Evolutionary conservation across 2,888 invertebrate species (phyloP).

Genomic region (Spilarctia lutea): DNA sequence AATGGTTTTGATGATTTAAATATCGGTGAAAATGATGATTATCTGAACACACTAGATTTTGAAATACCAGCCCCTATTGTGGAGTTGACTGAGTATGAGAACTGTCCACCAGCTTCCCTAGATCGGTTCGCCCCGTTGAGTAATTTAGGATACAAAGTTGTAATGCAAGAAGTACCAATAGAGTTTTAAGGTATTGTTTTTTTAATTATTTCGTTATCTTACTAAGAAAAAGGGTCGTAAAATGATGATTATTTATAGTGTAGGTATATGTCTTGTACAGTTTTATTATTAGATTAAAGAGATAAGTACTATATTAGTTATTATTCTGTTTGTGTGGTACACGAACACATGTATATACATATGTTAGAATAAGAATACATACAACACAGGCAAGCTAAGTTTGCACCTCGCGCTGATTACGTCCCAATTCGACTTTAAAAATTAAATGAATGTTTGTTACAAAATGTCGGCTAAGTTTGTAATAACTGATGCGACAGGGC

Average conservation of each 20-base stretch:
- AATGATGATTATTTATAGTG: background rate
- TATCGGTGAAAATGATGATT: slow-evolving; percentile 63
- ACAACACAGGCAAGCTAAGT: no score
- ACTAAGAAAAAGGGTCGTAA: background rate
- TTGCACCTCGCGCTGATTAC: no score
- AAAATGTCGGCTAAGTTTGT: no score
- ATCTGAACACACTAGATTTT: slow-evolving; percentile 68
- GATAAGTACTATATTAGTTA: background rate
- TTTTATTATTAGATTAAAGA: background rate
- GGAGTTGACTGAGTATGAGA: slow-evolving; percentile 65
- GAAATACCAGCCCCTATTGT: slow-evolving; percentile 77
- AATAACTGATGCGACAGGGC: no score
- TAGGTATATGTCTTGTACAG: background rate
- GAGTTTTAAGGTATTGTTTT: slow-evolving; percentile 63
- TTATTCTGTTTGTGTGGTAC: no score
- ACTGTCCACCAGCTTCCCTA: slow-evolving; percentile 17
- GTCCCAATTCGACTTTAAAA: no score
- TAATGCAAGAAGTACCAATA: slow-evolving; percentile 78
- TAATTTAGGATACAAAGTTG: slow-evolving; percentile 66
- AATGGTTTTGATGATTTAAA: slow-evolving; percentile 64
- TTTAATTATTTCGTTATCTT: background rate
- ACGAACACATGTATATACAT: background rate
- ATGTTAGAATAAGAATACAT: slow-evolving; percentile 11
- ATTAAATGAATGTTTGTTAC: no score
- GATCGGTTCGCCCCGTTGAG: slow-evolving; percentile 48